These are phyloP conservation scores for Meloe dianella DNA, from an alignment of 2,888 invertebrate species.

Conservation along the genomic window DNA sequence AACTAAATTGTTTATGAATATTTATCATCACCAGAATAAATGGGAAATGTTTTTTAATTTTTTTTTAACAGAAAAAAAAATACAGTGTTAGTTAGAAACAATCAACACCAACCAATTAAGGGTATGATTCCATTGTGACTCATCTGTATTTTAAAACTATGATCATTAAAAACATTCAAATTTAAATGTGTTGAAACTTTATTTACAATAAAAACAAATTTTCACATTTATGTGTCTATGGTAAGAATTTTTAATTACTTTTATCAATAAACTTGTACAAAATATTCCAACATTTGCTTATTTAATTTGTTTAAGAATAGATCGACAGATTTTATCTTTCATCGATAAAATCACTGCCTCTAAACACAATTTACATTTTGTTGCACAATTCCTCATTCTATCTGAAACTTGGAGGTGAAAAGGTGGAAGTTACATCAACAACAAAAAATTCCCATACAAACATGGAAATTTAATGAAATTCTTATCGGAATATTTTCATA, in stretches of 20 bases:
- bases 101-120: conserved; percentile 14
- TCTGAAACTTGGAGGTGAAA: neutral
- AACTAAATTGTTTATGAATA: conserved; percentile 26
- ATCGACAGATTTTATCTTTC: neutral
- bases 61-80: neutral
- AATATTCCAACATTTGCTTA: neutral
- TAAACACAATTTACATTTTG: neutral
- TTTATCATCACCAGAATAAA: conserved; percentile 13
- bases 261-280: neutral
- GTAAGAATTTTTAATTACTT: neutral
- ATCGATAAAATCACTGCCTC: too few relatives aligned
- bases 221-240: neutral
- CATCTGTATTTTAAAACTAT: neutral
- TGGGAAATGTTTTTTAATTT: conserved; percentile 27
- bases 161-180: neutral
- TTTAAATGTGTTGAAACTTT: conserved; percentile 7
- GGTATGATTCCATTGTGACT: neutral
- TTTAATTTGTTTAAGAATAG: neutral
- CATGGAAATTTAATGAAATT: conserved; percentile 28
- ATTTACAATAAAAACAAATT: neutral
- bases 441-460: neutral
- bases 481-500: conserved; percentile 31
- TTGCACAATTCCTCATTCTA: neutral
- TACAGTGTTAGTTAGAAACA: neutral
- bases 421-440: neutral